Conservation (phyloP, 2,113 vertebrate genomes). For the Hemicordylus capensis region DNA sequence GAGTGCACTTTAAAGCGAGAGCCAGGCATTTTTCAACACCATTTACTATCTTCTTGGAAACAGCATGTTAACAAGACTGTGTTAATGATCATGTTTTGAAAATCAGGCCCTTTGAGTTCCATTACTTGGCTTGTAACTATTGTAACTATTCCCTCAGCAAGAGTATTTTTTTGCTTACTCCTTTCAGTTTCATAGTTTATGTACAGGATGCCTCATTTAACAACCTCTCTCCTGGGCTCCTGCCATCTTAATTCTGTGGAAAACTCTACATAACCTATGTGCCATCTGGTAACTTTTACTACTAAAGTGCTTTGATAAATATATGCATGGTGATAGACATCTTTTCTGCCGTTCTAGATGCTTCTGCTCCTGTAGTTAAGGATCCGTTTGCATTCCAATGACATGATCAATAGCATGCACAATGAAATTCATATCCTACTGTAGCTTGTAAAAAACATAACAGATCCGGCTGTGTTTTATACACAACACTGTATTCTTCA, state of each 20-base stretch:
- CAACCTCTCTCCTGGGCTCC: conserved; percentile 55
- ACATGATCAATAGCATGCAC: conserved; percentile 37
- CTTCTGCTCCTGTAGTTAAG: conserved; percentile 46
- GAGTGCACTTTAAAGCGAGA: background rate
- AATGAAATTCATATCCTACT: conserved; percentile 43
- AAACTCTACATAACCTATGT: conserved; percentile 58
- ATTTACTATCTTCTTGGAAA: conserved; percentile 33
- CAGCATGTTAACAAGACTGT: conserved; percentile 49
- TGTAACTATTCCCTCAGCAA: conserved; percentile 65
- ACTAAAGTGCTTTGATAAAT: conserved; percentile 65
- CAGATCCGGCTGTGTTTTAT: background rate
- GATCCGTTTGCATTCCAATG: conserved; percentile 51
- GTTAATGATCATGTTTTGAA: conserved; percentile 44
- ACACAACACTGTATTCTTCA: conserved; percentile 36
- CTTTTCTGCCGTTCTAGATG: conserved; percentile 48
- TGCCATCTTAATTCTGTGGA: conserved; percentile 58
- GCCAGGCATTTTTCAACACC: conserved; percentile 27
- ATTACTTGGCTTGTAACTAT: conserved; percentile 66
- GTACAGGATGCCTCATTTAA: conserved; percentile 60
- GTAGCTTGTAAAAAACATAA: background rate
- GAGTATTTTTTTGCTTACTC: conserved; percentile 47
- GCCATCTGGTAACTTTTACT: conserved; percentile 67
- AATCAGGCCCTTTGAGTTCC: conserved; percentile 50
- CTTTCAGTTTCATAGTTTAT: conserved; percentile 57
- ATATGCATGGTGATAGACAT: conserved; percentile 53